Base-by-base conservation (phyloP, 2,888 invertebrate species). In the Xestia c-nigrum region DNA sequence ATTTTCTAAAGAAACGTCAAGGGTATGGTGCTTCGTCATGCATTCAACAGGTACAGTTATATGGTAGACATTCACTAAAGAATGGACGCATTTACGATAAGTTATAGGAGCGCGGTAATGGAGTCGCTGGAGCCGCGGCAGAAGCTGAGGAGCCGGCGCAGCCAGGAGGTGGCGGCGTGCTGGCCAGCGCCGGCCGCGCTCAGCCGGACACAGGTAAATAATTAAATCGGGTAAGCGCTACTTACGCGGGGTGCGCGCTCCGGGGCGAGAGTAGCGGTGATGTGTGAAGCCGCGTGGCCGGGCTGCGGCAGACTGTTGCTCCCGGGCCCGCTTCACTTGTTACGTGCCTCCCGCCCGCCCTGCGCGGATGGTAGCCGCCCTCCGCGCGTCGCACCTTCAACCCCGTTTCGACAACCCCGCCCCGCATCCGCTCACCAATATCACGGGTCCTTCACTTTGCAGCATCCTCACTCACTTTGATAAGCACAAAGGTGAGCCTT, bases 221-320 rank as follows among this genome's bases (percentile, higher is more conserved):
- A 93, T 91, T 91, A 91, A 90, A 90, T 90, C 88, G 89, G 90
- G 88, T 89, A 93, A 92, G 92, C 89, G 91, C 90, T 95, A 95
- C 96, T 95, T 94, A 95, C 95, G 95, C 93, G 93, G 87, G 90
- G 86, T 90, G 89, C 91, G 89, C 90, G 91, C 85, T 91, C 91
- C 89, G 88, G 89, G 89, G 88, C 92, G 91, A 92, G 91, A 93
- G 93, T 93, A 91, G 91, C 91, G 90, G 92, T 90, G 90, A 90
- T 90, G 92, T 91, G 95, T 95, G 94, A 90, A 91, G 92, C 95
- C 96, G 96, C 96, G 96, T 95, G 95, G 95, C 96, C 96, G 96
- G 94, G 96, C 96, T 94, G 94, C 96, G 96, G 96, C 96, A 96
- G 96, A 96, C 96, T 96, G 96, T 96, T 96, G 96, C 96, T 96